Evolutionary conservation across 2,888 invertebrate species (phyloP), one percentile per base, ranked within the genome.

Genomic region (Cyclophora albipunctata): DNA sequence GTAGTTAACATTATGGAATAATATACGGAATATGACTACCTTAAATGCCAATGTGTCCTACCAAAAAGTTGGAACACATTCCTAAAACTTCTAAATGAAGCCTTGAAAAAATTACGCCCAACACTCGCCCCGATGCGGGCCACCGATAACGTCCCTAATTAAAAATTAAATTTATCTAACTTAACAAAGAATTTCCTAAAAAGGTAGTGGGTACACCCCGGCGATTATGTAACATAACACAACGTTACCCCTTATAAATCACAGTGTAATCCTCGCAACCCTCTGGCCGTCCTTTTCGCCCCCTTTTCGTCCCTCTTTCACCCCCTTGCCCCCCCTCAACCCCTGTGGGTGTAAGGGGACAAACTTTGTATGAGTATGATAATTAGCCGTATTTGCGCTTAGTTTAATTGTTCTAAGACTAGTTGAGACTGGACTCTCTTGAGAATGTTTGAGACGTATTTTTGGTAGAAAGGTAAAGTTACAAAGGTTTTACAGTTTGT

Each of bases 401-500:
- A 52, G 52, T 45, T 52, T 59, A 58, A 59, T 56, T 58, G 59
- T 58, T 56, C 53, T 54, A 53, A 49, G 54, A 59, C 54, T 53
- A 55, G 49, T 46, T 53, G 7, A 7, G n/a, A 42, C 3, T 42
- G 7, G 42, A 7, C 7, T 42, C 3, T 42, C 7, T 7, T 40
- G 40, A 6, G 5, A 40, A 40, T 40, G 5, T 40, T 40, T 7
- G 20, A 20, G 20, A 20, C 20, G 20, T 37, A 37, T 37, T 37
- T 37, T 37, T 37, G 37, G 37, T 37, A 37, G 4, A 37, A 37
- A 37, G 37, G 37, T 37, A 37, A 1, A 5, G 37, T 37, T 5
- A 37, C 37, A 37, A 37, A 37, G 37, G 37, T 37, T 37, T 37
- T 37, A 20, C 20, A 37, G 37, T 37, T 37, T 37, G 37, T 37